Evolutionary conservation across 2,888 invertebrate genomes (phyloP).

Genomic region (Plusia festucae): DNA sequence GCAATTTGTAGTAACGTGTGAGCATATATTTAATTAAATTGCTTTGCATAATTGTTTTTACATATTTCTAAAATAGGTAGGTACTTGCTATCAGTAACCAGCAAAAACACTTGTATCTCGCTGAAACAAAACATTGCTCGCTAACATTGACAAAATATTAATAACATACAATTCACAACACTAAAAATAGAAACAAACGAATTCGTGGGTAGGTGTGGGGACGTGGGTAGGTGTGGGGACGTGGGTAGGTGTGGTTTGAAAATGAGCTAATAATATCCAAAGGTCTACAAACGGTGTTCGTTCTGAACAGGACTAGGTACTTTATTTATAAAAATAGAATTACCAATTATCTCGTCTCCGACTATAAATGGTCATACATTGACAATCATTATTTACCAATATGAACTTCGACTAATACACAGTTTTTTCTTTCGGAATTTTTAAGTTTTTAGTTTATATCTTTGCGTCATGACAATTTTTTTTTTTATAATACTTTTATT

Average conservation of each 20-base stretch:
- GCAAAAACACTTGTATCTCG: no score
- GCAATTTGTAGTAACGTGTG: no score
- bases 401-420: not conserved
- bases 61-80: not conserved
- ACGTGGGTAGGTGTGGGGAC: constrained; percentile 23
- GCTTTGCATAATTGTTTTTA: no score
- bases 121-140: not conserved
- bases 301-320: constrained; percentile 53
- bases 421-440: no score
- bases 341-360: constrained; percentile 44
- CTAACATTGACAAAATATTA: not conserved
- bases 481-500: no score
- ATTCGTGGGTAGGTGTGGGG: constrained; percentile 14
- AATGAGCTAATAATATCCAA: constrained; percentile 35
- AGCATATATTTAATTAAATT: no score
- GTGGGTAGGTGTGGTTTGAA: constrained; percentile 32
- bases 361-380: constrained; percentile 7
- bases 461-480: no score
- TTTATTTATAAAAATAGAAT: constrained; percentile 51
- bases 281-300: constrained; percentile 41
- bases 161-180: constrained; percentile 2
- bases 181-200: constrained; percentile 15
- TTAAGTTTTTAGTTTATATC: no score
- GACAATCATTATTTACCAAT: constrained; percentile 6
- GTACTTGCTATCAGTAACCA: no score